Conservation (phyloP, 1,140 invertebrate genomes). For the Latrodectus geometricus region DNA sequence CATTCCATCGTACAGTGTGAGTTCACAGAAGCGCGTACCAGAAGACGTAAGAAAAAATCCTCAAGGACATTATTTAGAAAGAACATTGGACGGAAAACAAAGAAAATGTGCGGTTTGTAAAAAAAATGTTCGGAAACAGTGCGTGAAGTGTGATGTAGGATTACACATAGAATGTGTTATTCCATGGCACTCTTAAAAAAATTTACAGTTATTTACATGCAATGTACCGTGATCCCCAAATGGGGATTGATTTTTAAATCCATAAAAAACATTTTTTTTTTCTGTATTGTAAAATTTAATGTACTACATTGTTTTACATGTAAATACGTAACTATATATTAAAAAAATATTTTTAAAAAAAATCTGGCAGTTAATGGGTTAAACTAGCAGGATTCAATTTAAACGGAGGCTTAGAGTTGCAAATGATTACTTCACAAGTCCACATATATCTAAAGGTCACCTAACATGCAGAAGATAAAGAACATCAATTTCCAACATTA, state of each 20-base stretch:
- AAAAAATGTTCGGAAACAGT: constrained; percentile 40
- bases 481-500: too few relatives aligned
- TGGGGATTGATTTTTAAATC: constrained; percentile 39
- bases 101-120: constrained; percentile 38
- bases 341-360: too few relatives aligned
- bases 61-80: constrained; percentile 42
- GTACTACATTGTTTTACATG: background rate
- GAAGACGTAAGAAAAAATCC: constrained; percentile 41
- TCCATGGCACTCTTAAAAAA: constrained; percentile 38
- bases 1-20: constrained; percentile 38
- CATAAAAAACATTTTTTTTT: constrained; percentile 32
- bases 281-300: too few relatives aligned
- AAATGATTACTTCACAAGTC: too few relatives aligned
- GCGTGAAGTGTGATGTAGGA: constrained; percentile 40
- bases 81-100: constrained; percentile 39
- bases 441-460: too few relatives aligned
- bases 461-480: too few relatives aligned
- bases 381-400: too few relatives aligned
- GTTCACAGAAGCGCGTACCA: constrained; percentile 36
- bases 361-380: too few relatives aligned
- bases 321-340: background rate
- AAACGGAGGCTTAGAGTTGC: too few relatives aligned
- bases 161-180: constrained; percentile 40
- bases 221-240: constrained; percentile 40
- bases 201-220: constrained; percentile 39